Evolutionary conservation across 2,797 vertebrate genomes (phyloP).

Genomic region (Hydrophis major): DNA sequence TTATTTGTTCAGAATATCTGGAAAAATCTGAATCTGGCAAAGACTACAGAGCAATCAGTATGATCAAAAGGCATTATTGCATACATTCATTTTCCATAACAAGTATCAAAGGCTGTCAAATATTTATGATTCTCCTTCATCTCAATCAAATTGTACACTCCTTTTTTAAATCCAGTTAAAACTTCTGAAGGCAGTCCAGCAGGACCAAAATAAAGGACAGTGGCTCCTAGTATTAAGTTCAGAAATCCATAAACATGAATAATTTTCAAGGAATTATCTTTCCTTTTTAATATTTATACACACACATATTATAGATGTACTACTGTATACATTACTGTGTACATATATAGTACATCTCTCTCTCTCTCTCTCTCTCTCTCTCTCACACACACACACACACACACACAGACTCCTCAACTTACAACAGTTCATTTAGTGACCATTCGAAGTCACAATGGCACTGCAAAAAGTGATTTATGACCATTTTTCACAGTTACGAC

Average conservation of each 20-base stretch:
- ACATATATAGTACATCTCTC: too few species aligned
- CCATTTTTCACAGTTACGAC: too few species aligned
- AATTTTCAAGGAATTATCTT: not conserved
- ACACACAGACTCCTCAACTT: too few species aligned
- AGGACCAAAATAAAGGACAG: not conserved
- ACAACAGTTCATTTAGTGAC: too few species aligned
- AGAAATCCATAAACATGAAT: not conserved
- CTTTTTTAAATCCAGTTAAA: not conserved
- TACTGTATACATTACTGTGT: too few species aligned
- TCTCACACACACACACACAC: too few species aligned
- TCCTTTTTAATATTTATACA: too few species aligned
- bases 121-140: not conserved
- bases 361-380: too few species aligned
- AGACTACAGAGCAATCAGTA: not conserved
- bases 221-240: not conserved
- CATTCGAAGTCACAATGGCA: too few species aligned
- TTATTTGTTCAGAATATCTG: not conserved
- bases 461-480: too few species aligned
- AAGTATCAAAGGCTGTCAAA: not conserved
- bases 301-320: too few species aligned
- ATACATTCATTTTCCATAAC: not conserved
- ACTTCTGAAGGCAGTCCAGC: not conserved
- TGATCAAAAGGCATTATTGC: not conserved
- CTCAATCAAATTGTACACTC: not conserved
- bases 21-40: not conserved